Evolutionary conservation across 1,140 invertebrate genomes (phyloP), one percentile per base, ranked within the genome.

Genomic region (Thrips palmi): DNA sequence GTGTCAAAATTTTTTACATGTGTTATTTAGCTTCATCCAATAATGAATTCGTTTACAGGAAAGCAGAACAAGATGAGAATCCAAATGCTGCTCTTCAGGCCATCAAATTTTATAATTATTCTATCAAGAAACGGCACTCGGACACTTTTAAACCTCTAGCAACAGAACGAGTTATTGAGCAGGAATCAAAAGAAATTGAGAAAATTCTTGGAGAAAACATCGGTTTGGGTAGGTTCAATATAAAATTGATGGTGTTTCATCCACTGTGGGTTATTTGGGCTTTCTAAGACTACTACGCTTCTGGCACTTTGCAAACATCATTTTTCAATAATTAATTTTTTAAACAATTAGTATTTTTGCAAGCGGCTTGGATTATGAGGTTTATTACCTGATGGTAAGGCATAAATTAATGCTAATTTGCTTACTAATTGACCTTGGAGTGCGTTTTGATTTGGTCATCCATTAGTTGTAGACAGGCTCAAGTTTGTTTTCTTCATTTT

Each of bases 11-110:
- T 8, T 40, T 40, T 10, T 27, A 42, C 12, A 7, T 42, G n/a
- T 30, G 8, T 27, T 3, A 5, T 41, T 10, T 18, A 12, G 6
- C 12, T 42, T 3, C 2, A 4, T 43, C 22, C 8, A 33, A 20
- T 7, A 12, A n/a, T 21, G 3, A 20, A 30, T 39, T 31, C 3
- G 23, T 22, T 52, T 51, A 17, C 33, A 58, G 55, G 40, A 65
- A 68, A 47, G 74, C 71, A 30, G 91, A 96, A 55, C 85, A 92
- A 56, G 70, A 79, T 54, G 74, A 92, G 49, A 88, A 96, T 64
- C 88, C 89, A 2, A 74, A 80, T 47, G 88, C 88, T n/a, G 77
- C 81, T 1, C 51, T 82, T 17, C 81, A 91, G 55, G 91, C 89
- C 2, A 70, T 96, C 21, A 87, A 88, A 50, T 92, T 83, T 54